Evolutionary conservation across 64 coral and sea anemone genomes (phyloP).

Genomic region (Cladopsammia gracilis): DNA sequence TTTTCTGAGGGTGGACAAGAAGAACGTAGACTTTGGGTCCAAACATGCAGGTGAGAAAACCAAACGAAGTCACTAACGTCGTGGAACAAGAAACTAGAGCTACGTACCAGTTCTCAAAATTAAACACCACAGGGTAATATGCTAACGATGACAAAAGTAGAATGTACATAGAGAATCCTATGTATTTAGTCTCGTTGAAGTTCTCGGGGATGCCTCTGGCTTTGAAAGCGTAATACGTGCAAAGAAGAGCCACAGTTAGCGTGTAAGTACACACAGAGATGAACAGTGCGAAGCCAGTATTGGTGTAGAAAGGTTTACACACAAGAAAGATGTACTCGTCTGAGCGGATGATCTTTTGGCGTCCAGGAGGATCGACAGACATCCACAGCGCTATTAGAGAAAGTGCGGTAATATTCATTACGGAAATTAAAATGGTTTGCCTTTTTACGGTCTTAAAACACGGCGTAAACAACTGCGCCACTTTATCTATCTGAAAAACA

Average conservation of each 20-base stretch:
- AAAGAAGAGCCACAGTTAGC: slow-evolving; percentile 21
- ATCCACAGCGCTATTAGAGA: slow-evolving; percentile 32
- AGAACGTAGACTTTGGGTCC: slow-evolving; percentile 78
- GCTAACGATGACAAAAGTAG: slow-evolving; percentile 67
- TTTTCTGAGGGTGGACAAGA: slow-evolving; percentile 68
- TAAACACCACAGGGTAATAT: slow-evolving; percentile 72
- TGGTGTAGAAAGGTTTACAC: slow-evolving; percentile 42
- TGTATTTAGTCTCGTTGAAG: slow-evolving; percentile 87
- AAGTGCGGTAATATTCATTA: neutral
- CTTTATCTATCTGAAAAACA: slow-evolving; percentile 56
- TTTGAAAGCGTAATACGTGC: slow-evolving; percentile 78
- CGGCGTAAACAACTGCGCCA: slow-evolving; percentile 7
- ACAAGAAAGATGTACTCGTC: slow-evolving; percentile 62
- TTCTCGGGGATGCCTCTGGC: slow-evolving; percentile 74
- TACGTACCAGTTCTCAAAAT: slow-evolving; percentile 68
- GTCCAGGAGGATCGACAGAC: slow-evolving; percentile 43
- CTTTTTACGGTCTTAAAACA: slow-evolving; percentile 47
- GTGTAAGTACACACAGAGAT: slow-evolving; percentile 37
- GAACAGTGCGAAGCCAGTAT: slow-evolving; percentile 11
- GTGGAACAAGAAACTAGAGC: slow-evolving; percentile 78
- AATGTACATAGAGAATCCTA: slow-evolving; percentile 86
- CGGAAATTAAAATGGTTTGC: neutral
- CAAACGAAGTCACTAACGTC: slow-evolving; percentile 65
- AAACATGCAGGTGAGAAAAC: slow-evolving; percentile 78
- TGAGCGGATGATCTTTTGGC: slow-evolving; percentile 28